These are phyloP conservation scores for Apomyelois bistriatella DNA, from an alignment of 2,888 invertebrate genomes.

Conservation along the genomic window DNA sequence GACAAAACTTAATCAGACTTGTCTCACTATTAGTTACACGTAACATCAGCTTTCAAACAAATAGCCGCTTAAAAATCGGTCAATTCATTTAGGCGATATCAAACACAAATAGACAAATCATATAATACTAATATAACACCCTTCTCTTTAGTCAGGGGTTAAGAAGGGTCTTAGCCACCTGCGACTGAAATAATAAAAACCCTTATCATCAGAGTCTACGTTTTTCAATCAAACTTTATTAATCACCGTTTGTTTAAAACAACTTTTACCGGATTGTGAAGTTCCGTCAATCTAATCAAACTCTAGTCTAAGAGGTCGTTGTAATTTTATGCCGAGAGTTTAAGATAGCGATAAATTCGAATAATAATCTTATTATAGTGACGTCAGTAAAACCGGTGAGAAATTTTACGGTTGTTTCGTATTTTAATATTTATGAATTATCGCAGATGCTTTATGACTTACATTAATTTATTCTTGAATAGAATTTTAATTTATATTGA, in stretches of 20 bases:
- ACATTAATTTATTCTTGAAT: no score
- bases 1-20: no score
- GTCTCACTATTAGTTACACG: no score
- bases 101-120: no score
- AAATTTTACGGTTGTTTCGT: neutral
- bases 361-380: neutral
- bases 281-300: constrained; percentile 46
- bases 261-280: constrained; percentile 40
- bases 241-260: constrained; percentile 51
- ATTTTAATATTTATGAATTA: neutral
- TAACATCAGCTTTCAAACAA: no score
- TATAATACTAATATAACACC: no score
- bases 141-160: no score
- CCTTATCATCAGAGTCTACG: constrained; percentile 48
- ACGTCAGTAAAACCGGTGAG: neutral
- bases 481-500: no score
- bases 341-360: constrained; percentile 3
- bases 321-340: constrained; percentile 18
- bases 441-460: neutral
- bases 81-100: no score
- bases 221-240: constrained; percentile 58
- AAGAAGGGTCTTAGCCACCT: constrained; percentile 20
- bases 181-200: constrained; percentile 51
- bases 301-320: constrained; percentile 33
- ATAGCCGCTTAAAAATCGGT: no score